Conservation (phyloP, 2,888 invertebrate genomes). For the Chrysodeixis includens region DNA sequence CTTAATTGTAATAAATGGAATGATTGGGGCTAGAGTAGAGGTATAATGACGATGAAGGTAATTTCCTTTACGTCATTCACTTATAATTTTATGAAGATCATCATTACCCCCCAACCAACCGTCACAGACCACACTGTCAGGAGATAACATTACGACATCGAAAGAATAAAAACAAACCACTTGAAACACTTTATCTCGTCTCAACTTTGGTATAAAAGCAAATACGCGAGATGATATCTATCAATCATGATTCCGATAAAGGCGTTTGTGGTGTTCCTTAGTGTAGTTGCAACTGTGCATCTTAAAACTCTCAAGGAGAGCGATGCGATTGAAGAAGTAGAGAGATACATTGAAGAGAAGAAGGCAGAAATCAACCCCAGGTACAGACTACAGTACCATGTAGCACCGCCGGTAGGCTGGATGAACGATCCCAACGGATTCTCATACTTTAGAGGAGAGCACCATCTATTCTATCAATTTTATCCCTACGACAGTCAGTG, state of each 20-base stretch:
- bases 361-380: conserved; percentile 74
- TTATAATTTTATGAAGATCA: no score
- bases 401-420: conserved; percentile 86
- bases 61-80: no score
- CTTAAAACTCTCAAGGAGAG: conserved; percentile 58
- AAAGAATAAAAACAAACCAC: conserved; percentile 45
- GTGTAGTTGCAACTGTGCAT: conserved; percentile 57
- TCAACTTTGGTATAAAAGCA: conserved; percentile 42
- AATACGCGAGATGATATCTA: conserved; percentile 21
- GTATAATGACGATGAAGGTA: no score
- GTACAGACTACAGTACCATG: conserved; percentile 79
- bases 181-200: conserved; percentile 48
- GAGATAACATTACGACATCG: neutral
- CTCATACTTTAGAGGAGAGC: conserved; percentile 84
- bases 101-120: neutral
- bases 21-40: no score
- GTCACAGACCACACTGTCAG: conserved; percentile 3
- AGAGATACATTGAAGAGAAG: conserved; percentile 76
- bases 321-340: conserved; percentile 59
- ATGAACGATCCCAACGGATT: conserved; percentile 90
- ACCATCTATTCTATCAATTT: conserved; percentile 88
- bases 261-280: conserved; percentile 51
- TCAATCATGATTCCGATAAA: conserved; percentile 41
- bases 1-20: no score
- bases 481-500: conserved; percentile 83